Conservation (phyloP, 2,888 invertebrate genomes). For the Eristalis tenax region DNA sequence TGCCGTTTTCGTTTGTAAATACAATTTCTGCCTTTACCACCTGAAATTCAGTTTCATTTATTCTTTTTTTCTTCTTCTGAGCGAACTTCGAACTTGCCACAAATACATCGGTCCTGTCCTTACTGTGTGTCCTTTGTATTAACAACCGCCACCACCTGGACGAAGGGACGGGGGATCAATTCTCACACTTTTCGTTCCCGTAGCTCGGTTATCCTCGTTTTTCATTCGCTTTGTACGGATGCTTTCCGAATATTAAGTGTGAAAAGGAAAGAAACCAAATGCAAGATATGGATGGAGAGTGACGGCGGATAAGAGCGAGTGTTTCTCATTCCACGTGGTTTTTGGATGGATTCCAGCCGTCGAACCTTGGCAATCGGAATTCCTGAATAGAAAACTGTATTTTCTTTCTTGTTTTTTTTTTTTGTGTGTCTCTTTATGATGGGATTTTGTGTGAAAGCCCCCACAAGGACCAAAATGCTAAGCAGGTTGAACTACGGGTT, state of each 20-base stretch:
- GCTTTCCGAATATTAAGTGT: conserved; percentile 69
- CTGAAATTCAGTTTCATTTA: conserved; percentile 27
- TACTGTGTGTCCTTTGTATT: conserved; percentile 2
- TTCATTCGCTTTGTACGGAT: conserved; percentile 47
- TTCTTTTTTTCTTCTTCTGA: background rate
- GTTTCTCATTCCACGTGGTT: conserved; percentile 21
- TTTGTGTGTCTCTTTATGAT: background rate
- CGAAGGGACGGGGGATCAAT: background rate
- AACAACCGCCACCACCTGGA: conserved; percentile 6
- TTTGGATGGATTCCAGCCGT: conserved; percentile 29
- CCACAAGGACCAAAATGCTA: conserved; percentile 5
- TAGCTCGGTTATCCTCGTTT: background rate
- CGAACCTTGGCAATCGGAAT: conserved; percentile 58
- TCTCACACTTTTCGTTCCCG: background rate
- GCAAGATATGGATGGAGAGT: conserved; percentile 15
- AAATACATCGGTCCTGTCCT: background rate
- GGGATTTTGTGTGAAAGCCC: background rate
- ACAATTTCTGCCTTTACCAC: conserved; percentile 57
- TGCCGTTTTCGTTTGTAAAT: conserved; percentile 66
- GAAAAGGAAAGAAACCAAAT: conserved; percentile 35
- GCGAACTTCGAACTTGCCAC: background rate
- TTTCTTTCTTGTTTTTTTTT: background rate
- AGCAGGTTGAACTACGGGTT: background rate
- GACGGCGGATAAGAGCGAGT: background rate
- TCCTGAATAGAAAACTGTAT: conserved; percentile 35